Evolutionary conservation across 2,888 invertebrate genomes (phyloP), one percentile per base, ranked within the genome.

Genomic region (Epistrophe grossulariae): DNA sequence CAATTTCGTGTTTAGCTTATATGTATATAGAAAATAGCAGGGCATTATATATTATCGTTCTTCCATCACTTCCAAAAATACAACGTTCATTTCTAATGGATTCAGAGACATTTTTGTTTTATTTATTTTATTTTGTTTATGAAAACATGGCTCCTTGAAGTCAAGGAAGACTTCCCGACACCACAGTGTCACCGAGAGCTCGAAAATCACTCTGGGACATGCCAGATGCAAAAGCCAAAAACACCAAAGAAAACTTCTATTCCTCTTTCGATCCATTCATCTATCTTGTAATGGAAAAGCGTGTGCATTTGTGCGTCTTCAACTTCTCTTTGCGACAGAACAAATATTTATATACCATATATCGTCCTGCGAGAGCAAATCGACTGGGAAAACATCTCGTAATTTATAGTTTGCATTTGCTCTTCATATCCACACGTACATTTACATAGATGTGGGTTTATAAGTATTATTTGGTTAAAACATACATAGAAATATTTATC

Each of bases 341-440:
- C 79, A 87, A 87, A 87, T 87, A 83, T 24, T 83, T 87, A n/a
- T 87, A 79, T 82, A 15, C 17, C 24, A 19, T 60, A 83, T 87
- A 82, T 87, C 83, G 83, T 79, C 76, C 79, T 59, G 71, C 59
- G 83, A 79, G 66, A 15, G 48, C 68, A 87, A 83, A 87, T 87
- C 83, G 83, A 83, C 71, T 83, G 72, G 83, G 87, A 87, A 87
- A 87, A 87, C 83, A 83, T 87, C 35, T 79, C 74, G 87, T 87
- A 83, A 87, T 83, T 87, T 87, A 87, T 87, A 87, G 87, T 87
- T 87, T 87, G 87, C 76, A 87, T 87, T 76, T 83, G 1, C 31
- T 35, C 74, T 66, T 71, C 52, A 52, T 48, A 72, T 50, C n/a
- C 45, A 66, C 43, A 38, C 10, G 19, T 4, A 48, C 6, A 28